Evolutionary conservation across 2,113 vertebrate genomes (phyloP).

Genomic region (Colaptes auratus): DNA sequence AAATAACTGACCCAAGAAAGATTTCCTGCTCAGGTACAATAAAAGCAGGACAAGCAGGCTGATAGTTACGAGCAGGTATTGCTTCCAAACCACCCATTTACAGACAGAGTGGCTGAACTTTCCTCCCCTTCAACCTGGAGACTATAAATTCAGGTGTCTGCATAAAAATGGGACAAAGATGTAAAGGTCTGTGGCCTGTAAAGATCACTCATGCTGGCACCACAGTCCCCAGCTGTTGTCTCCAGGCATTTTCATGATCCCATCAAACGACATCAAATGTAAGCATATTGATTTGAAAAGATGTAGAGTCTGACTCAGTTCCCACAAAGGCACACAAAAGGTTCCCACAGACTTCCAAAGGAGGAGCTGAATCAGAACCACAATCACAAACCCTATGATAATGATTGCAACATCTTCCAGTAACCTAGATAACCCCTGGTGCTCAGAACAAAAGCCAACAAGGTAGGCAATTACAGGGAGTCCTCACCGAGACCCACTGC

Average conservation of each 20-base stretch:
- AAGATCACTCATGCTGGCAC: neutral
- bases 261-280: neutral
- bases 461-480: neutral
- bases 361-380: conserved; percentile 7
- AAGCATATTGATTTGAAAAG: neutral
- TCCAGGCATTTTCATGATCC: neutral
- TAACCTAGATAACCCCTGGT: neutral
- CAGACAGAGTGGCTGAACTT: neutral
- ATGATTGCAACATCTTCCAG: neutral
- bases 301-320: neutral
- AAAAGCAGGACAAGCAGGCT: neutral
- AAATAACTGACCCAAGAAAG: conserved; percentile 7
- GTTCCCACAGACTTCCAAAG: neutral
- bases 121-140: neutral
- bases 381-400: neutral
- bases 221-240: neutral
- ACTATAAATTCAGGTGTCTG: neutral
- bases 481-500: neutral
- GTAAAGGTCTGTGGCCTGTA: neutral
- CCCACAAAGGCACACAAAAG: neutral
- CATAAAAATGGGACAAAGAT: neutral
- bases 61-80: neutral
- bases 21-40: neutral
- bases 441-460: neutral
- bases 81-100: neutral